Base-by-base conservation (phyloP, 2,888 invertebrate species). In the Myathropa florea region DNA sequence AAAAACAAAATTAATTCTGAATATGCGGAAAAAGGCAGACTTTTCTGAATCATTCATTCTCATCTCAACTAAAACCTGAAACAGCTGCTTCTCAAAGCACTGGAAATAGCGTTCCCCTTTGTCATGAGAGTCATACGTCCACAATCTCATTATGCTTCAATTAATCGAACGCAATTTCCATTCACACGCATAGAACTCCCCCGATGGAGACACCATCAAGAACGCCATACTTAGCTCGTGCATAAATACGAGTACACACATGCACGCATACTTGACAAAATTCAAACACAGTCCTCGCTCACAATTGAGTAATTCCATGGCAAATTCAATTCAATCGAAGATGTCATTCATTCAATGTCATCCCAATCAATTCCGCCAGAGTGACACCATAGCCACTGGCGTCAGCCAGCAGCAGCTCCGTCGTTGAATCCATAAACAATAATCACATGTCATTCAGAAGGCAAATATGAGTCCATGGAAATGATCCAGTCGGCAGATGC, bases 401-500 rank as follows among this genome's bases (percentile, higher is more conserved):
- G 46, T 46, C 46, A 46, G 46, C 46, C 46, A n/a, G 14, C 39
- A n/a, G n/a, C 18, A n/a, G n/a, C 6, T n/a, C 18, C 46, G 46
- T 61, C 76, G 63, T 59, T 61, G 59, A 28, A 65, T 60, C 70
- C 60, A 59, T 75, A 65, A 80, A 80, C 80, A 84, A 76, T 84
- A 84, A 84, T 84, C 84, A 80, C 57, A 84, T 84, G 80, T 71
- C 84, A 84, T 84, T 84, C 76, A 83, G 46, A 70, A 65, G 39
- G 53, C 68, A 60, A 80, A 84, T 67, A 80, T 64, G 64, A 80
- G 59, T 46, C 46, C 46, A 71, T 61, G 36, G 18, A 55, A 23
- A 23, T 18, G 60, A 46, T 4, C 18, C 46, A n/a, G 46, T 4
- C 46, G 46, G 6, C 46, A 46, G 18, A 46, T 46, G 46, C 46